A percentile compares a stretch with the other conserved stretches of the same genome.
Evolutionary conservation across 1,140 invertebrate genomes (phyloP).

Genomic region (Pseudoatta argentina): DNA sequence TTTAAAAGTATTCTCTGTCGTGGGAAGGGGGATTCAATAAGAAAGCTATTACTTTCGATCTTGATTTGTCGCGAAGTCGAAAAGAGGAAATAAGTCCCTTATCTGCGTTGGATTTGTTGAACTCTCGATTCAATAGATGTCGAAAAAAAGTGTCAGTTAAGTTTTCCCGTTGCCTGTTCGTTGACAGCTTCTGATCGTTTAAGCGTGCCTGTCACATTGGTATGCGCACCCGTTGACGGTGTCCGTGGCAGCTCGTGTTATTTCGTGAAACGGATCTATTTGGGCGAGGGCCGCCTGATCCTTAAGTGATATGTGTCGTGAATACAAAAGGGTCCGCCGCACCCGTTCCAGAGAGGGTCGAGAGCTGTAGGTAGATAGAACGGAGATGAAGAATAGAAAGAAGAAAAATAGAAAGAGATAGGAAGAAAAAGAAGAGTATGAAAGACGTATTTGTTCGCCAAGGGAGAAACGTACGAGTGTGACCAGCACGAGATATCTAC

Average conservation of each 20-base stretch:
- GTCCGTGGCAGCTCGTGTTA: conserved; percentile 83
- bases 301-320: conserved; percentile 84
- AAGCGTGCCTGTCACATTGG: conserved; percentile 75
- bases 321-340: conserved; percentile 81
- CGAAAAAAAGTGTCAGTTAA: conserved; percentile 8
- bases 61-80: neutral
- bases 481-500: conserved; percentile 77
- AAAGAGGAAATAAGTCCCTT: conserved; percentile 7
- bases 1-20: neutral
- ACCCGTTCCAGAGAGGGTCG: conserved; percentile 40
- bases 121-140: conserved; percentile 32
- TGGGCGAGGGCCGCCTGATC: conserved; percentile 82
- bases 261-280: conserved; percentile 85
- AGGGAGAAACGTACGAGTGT: conserved; percentile 42
- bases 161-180: conserved; percentile 16
- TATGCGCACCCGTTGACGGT: conserved; percentile 80
- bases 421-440: neutral
- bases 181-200: conserved; percentile 62
- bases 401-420: conserved; percentile 23
- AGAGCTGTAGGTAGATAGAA: conserved; percentile 2
- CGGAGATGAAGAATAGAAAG: conserved; percentile 13
- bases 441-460: conserved; percentile 62
- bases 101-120: conserved; percentile 17
- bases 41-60: conserved; percentile 9
- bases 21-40: neutral